These are phyloP conservation scores for Pterostichus niger DNA, from an alignment of 2,888 invertebrate genomes.

Conservation along the genomic window DNA sequence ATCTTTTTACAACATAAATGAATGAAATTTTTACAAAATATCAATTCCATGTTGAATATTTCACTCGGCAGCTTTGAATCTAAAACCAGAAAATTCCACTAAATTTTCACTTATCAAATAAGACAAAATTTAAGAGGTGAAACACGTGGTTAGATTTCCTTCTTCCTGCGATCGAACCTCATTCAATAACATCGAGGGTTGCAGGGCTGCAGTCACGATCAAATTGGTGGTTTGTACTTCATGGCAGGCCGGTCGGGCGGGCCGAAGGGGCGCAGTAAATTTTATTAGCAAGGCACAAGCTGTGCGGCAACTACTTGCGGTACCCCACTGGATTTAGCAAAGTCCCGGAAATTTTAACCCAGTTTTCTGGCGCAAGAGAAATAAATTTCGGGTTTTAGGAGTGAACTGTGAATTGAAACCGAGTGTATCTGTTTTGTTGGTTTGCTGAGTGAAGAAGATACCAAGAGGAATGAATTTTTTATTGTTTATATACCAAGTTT, in stretches of 20 bases:
- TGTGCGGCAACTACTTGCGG: conserved; percentile 36
- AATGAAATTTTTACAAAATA: not conserved
- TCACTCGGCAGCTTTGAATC: not conserved
- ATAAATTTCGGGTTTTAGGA: conserved; percentile 36
- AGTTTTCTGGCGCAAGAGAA: conserved; percentile 25
- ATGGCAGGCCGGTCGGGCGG: not conserved
- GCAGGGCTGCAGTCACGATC: conserved; percentile 12
- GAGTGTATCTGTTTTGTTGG: conserved; percentile 35
- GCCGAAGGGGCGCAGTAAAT: conserved; percentile 6
- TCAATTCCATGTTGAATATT: not conserved
- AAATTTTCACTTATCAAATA: conserved; percentile 50
- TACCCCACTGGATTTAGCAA: conserved; percentile 44
- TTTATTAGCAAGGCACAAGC: conserved; percentile 44
- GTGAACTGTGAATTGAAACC: conserved; percentile 44
- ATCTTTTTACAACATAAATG: too few relatives aligned
- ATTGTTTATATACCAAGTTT: not conserved
- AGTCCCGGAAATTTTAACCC: conserved; percentile 32
- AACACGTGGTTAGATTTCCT: conserved; percentile 33
- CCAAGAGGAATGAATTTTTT: conserved; percentile 34
- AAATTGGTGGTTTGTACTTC: conserved; percentile 45
- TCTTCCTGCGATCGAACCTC: conserved; percentile 24
- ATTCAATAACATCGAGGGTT: conserved; percentile 13
- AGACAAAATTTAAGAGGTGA: conserved; percentile 31
- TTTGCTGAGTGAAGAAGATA: not conserved
- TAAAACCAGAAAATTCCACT: conserved; percentile 8